Evolutionary conservation across 2,888 invertebrate genomes (phyloP).

Genomic region (Parasteatoda lunata): DNA sequence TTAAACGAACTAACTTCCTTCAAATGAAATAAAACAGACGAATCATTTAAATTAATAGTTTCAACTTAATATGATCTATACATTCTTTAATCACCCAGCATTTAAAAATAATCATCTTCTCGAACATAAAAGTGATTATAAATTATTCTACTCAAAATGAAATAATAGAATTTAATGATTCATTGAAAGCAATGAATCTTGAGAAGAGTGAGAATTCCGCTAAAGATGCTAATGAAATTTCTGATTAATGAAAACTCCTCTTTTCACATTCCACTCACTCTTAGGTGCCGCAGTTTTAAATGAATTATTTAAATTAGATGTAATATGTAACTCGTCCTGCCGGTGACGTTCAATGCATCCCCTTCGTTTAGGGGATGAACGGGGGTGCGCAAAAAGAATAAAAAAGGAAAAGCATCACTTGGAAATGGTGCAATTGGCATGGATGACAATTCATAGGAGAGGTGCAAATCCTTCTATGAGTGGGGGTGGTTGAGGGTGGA

Average conservation of each 20-base stretch:
- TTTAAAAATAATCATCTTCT: too few relatives aligned
- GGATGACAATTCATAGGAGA: conserved; percentile 39
- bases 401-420: conserved; percentile 1
- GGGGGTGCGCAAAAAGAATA: not conserved
- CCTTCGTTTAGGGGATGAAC: not conserved
- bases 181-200: not conserved
- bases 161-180: not conserved
- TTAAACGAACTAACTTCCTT: too few relatives aligned
- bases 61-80: too few relatives aligned
- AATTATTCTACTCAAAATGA: not conserved
- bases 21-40: too few relatives aligned
- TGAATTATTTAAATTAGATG: conserved; percentile 3
- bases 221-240: not conserved
- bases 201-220: not conserved
- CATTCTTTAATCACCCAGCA: too few relatives aligned
- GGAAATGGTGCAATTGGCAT: conserved; percentile 8
- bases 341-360: not conserved
- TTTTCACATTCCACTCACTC: not conserved
- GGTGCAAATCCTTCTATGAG: conserved; percentile 32
- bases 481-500: conserved; percentile 20
- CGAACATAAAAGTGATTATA: not conserved
- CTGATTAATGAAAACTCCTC: not conserved
- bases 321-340: conserved; percentile 2
- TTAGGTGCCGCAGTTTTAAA: not conserved
- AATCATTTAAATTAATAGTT: too few relatives aligned